Evolutionary conservation across 1,140 invertebrate species (phyloP), one percentile per base, ranked within the genome.

Genomic region (Zeugodacus cucurbitae): DNA sequence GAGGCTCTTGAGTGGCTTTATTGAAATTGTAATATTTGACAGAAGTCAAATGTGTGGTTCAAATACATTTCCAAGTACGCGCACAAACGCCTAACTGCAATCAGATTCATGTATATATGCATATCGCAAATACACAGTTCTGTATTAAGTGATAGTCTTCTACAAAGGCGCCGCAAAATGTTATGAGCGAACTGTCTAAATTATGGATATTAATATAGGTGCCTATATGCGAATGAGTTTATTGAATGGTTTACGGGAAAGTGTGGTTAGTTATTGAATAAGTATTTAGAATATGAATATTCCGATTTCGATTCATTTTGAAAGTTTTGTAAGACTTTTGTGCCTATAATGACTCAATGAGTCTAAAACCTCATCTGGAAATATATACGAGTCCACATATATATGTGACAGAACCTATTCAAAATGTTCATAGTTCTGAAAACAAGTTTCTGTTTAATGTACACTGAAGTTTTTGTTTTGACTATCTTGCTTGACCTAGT

Each of bases 11-110:
- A 86, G 85, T 86, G 85, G 85, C 85, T 86, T 59, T 86, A 86
- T 86, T 86, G 85, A 86, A 86, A 86, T 86, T 86, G 57, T 86
- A 34, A 86, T 86, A 86, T 86, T 59, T 86, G 85, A 86, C 85
- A 86, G 57, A 59, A 86, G 85, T 86, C 85, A 86, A 86, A 86
- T 82, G 41, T 54, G 74, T 48, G 74, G 85, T 59, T 86, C 54
- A 86, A 86, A 86, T 48, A 54, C 11, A 48, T 11, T 48, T 29
- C 8, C 44, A 48, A 37, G 44, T n/a, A 82, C 26, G 26, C 41
- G 22, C 74, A 74, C 8, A 1, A 1, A 37, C 37, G 70, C 10
- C 32, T 41, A 82, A 10, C 32, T 82, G 8, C 17, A 82, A 41
- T 22, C 22, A 82, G 2, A 82, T 44, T 11, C 7, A 41, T 82